Base-by-base conservation (phyloP, 2,113 vertebrate species). In the Xenus cinereus region DNA sequence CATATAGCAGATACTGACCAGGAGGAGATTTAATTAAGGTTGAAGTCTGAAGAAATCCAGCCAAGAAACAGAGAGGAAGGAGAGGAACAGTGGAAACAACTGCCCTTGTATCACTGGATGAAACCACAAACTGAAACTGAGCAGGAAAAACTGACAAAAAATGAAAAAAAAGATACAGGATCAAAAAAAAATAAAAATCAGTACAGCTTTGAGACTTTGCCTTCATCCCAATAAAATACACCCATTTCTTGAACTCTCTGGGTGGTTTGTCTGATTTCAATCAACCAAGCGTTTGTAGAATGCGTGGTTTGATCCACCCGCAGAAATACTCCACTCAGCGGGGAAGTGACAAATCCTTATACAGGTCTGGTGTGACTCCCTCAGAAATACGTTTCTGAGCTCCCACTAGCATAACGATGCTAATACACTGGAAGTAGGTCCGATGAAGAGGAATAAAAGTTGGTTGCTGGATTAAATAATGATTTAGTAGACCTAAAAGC, bases 271-370 rank as follows among this genome's bases (percentile, higher is more conserved):
- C 43, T 78, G 43, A 87, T 78, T 93, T 73, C 64, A 84, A 45
- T 62, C 45, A 57, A 37, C 28, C n/a, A 19, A 16, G 32, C 4
- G 0, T 77, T 62, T 77, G 41, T n/a, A 88, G 84, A 92, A 76
- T 8, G 6, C 5, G 18, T 83, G 16, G 53, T 76, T 83, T 88
- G 71, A 83, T 88, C 62, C 50, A 60, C 7, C 69, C 7, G 30
- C 63, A 90, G 37, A 83, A 90, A 80, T 77, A 88, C 62, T 91
- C 77, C 50, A 53, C n/a, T 37, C 46, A 87, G 56, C 30, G 57
- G 32, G 24, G 15, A 95, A 81, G 33, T 24, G n/a, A 80, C 4
- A 88, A 62, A 86, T 86, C 54, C 30, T 46, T 74, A 71, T 8
- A 87, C 24, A 54, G 28, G 27, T 89, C 63, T 90, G 27, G 7